These are phyloP conservation scores for Rhyzopertha dominica DNA, from an alignment of 1,140 invertebrate species.

Conservation along the genomic window DNA sequence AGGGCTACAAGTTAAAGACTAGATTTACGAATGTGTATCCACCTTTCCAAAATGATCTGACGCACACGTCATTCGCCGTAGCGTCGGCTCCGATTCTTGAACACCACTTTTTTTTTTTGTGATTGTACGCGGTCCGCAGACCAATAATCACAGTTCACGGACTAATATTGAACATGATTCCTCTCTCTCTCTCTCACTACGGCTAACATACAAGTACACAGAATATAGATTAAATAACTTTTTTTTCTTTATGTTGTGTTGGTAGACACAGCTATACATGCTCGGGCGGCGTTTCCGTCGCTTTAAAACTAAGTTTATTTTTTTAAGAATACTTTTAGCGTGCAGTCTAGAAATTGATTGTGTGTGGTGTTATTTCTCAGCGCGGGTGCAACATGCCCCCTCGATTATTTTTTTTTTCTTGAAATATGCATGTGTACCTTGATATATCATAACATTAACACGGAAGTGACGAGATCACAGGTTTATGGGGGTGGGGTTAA, in stretches of 20 bases:
- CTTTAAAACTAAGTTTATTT: slow-evolving; percentile 39
- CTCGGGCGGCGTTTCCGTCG: slow-evolving; percentile 11
- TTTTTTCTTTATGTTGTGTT: slow-evolving; percentile 21
- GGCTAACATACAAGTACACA: slow-evolving; percentile 43
- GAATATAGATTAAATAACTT: slow-evolving; percentile 22
- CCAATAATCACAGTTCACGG: slow-evolving; percentile 43
- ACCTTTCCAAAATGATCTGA: too few relatives aligned
- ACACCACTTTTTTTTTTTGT: too few relatives aligned
- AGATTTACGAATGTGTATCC: too few relatives aligned
- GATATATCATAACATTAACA: slow-evolving; percentile 30
- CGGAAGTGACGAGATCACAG: slow-evolving; percentile 46
- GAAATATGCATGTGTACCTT: slow-evolving; percentile 37
- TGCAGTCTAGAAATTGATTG: slow-evolving; percentile 48
- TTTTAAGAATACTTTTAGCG: slow-evolving; percentile 45
- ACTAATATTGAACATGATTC: slow-evolving; percentile 38
- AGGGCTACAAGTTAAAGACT: too few relatives aligned
- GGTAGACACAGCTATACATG: too few relatives aligned
- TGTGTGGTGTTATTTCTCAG: slow-evolving; percentile 42
- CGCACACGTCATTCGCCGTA: too few relatives aligned
- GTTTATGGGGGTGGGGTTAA: slow-evolving; percentile 40
- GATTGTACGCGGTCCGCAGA: slow-evolving; percentile 14
- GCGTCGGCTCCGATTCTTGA: too few relatives aligned
- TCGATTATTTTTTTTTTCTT: not conserved
- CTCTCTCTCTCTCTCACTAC: too few relatives aligned
- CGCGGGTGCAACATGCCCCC: not conserved